Evolutionary conservation across 2,888 invertebrate species (phyloP).

Genomic region (Micoletzkya japonica): DNA sequence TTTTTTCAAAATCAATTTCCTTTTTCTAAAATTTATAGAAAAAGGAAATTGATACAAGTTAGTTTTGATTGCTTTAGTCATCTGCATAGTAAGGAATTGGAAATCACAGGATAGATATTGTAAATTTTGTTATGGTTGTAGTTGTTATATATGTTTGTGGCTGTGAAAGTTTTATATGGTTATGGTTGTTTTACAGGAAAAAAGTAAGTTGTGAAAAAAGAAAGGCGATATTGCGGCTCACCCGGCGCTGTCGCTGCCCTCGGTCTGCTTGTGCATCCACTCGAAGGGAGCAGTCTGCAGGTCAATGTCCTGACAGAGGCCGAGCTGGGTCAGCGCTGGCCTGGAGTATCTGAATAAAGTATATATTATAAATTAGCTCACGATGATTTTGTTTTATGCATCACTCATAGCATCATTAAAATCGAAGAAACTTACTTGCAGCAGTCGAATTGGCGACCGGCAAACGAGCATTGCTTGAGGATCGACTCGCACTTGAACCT

Average conservation of each 20-base stretch:
- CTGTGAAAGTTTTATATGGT: no score
- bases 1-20: no score
- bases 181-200: no score
- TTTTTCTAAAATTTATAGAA: no score
- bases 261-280: slow-evolving; percentile 21
- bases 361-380: background rate
- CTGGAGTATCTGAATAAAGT: slow-evolving; percentile 6
- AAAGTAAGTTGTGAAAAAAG: background rate
- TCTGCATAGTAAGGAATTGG: no score
- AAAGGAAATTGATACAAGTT: no score
- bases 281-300: background rate
- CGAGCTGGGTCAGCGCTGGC: background rate
- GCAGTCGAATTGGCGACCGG: slow-evolving; percentile 16
- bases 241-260: slow-evolving; percentile 8
- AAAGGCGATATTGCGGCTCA: background rate
- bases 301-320: slow-evolving; percentile 8
- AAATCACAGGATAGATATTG: no score
- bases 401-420: background rate
- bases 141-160: no score
- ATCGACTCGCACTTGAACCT: background rate
- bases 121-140: no score
- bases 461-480: slow-evolving; percentile 17
- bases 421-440: slow-evolving; percentile 11
- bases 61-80: no score
- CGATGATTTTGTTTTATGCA: background rate